Percentiles rank a stretch among this genome's conserved stretches.
phyloP scores from a whole-genome alignment of 2,797 vertebrate genomes.

The Pangasius djambal region DNA sequence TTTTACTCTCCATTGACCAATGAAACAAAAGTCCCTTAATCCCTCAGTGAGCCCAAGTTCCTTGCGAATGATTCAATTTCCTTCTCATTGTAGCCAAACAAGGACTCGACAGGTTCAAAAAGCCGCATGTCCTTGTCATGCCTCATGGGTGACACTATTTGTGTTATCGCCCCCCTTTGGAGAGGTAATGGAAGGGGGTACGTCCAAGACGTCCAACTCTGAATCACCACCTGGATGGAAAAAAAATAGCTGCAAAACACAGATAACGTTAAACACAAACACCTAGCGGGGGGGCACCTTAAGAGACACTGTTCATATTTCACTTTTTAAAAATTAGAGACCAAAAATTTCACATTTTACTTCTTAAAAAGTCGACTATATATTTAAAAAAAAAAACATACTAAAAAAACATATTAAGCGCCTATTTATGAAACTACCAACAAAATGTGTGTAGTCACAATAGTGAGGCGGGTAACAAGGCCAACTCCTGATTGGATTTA shows the following conservation, averaged over 20 bases:
- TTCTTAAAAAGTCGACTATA: not conserved
- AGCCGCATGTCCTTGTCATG: constrained; percentile 51
- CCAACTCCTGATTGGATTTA: not conserved
- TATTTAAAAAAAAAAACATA: not conserved
- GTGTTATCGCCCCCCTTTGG: constrained; percentile 23
- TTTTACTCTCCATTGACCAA: constrained; percentile 57
- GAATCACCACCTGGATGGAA: constrained; percentile 27
- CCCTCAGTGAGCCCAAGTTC: constrained; percentile 67
- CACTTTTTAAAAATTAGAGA: not conserved
- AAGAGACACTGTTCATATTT: not conserved
- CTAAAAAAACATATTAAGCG: not conserved
- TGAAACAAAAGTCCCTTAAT: constrained; percentile 70
- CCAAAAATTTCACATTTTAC: not conserved
- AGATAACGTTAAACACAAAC: constrained; percentile 1
- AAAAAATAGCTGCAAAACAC: not conserved
- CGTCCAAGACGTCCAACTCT: not conserved
- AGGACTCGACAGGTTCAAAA: constrained; percentile 47
- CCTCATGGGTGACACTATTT: constrained; percentile 41
- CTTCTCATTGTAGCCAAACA: constrained; percentile 67
- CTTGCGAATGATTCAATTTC: constrained; percentile 73
- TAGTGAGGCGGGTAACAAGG: not conserved
- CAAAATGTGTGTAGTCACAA: not conserved
- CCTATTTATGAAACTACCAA: not conserved
- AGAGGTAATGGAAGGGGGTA: not conserved
- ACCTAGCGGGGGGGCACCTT: not conserved